Conservation (phyloP, 2,797 vertebrate species). For the Darevskia mixta region DNA sequence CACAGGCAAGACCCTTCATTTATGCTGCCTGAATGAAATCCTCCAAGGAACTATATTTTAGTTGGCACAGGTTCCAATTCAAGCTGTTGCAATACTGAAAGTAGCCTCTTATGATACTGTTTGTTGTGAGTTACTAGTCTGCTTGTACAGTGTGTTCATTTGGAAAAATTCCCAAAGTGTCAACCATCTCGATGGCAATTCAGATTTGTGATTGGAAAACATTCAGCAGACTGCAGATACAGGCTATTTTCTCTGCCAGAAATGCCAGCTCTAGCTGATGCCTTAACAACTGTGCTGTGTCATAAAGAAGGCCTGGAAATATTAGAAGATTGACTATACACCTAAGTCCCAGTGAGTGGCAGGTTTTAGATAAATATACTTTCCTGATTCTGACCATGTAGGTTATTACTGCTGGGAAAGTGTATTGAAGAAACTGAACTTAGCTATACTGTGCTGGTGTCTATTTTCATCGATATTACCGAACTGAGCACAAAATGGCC, state of each 20-base stretch:
- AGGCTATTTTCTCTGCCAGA: constrained; percentile 43
- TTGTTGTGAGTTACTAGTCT: constrained; percentile 42
- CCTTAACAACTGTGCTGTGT: constrained; percentile 22
- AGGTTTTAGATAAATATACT: not conserved
- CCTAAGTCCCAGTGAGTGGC: not conserved
- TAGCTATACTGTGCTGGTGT: not conserved
- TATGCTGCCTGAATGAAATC: constrained; percentile 28
- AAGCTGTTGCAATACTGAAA: constrained; percentile 28
- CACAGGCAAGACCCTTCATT: not conserved
- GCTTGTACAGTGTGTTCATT: constrained; percentile 17
- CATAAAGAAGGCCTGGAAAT: constrained; percentile 19
- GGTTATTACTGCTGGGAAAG: not conserved
- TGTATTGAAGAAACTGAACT: not conserved
- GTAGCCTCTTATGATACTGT: constrained; percentile 36
- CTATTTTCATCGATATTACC: not conserved
- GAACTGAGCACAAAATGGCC: not conserved
- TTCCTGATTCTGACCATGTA: not conserved
- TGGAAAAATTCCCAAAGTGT: constrained; percentile 53
- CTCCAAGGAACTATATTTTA: constrained; percentile 28
- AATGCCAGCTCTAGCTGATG: constrained; percentile 33
- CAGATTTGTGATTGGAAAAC: constrained; percentile 52
- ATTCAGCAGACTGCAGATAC: constrained; percentile 34
- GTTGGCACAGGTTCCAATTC: not conserved
- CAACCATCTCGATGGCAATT: constrained; percentile 42
- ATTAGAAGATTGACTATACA: constrained; percentile 39